These are phyloP conservation scores for Napeogenes sylphis DNA, from an alignment of 2,888 invertebrate species.

Conservation along the genomic window DNA sequence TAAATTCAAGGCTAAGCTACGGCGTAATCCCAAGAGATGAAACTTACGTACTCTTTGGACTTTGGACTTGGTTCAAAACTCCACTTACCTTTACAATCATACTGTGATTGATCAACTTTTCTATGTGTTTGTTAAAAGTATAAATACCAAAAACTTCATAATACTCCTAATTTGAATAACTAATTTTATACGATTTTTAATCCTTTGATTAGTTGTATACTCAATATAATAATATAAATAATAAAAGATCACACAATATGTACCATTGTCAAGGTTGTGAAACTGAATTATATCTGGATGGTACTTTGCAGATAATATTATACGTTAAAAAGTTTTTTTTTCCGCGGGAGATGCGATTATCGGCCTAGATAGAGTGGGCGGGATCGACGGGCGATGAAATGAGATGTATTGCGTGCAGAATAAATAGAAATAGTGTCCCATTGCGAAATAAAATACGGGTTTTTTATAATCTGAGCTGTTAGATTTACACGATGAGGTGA, in stretches of 20 bases:
- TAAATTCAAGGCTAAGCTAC: background rate
- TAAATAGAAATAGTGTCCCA: constrained; percentile 37
- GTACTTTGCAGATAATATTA: constrained; percentile 20
- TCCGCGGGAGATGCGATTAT: constrained; percentile 42
- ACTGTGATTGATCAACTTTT: background rate
- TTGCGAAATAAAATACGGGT: constrained; percentile 16
- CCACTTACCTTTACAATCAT: background rate
- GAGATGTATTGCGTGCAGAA: constrained; percentile 25
- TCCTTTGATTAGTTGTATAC: no score
- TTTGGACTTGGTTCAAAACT: background rate
- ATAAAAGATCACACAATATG: no score
- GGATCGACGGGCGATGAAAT: constrained; percentile 29
- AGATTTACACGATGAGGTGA: constrained; percentile 24
- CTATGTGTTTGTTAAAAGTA: background rate
- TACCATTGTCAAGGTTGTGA: constrained; percentile 9
- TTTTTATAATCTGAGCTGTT: constrained; percentile 5
- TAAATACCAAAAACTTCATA: background rate
- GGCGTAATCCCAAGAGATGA: background rate
- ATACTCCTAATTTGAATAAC: no score
- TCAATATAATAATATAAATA: no score
- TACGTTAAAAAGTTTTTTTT: constrained; percentile 28
- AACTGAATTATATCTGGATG: constrained; percentile 12
- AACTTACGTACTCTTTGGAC: background rate
- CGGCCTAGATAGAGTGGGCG: constrained; percentile 39
- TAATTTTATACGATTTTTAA: no score